Base-by-base conservation (phyloP, 2,888 invertebrate species). In the Conomelus anceps region DNA sequence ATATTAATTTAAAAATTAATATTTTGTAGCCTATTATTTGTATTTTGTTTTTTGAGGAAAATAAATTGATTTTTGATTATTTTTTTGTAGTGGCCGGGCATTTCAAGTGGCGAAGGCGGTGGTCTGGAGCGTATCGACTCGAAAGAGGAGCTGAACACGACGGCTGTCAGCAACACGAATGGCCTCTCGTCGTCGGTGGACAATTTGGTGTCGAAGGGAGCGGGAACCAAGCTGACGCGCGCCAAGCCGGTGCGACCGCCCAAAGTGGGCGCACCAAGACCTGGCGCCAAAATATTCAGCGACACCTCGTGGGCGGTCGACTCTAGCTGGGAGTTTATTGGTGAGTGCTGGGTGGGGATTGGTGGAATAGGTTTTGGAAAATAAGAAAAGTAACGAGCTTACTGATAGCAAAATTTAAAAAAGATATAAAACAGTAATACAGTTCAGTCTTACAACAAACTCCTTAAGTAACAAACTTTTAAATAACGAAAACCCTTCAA, bases 321-420 rank as follows among this genome's bases (percentile, higher is more conserved):
- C 93, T 97, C 97, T 92, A 97, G 97, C 93, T 98, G 98, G 98
- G 97, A 97, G 93, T 98, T 97, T 93, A 96, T 97, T 93, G 96
- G 96, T 95, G 95, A 95, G 94, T 94, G n/a, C n/a, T n/a, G n/a
- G n/a, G n/a, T n/a, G n/a, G n/a, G n/a, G n/a, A n/a, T n/a, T n/a
- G n/a, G n/a, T n/a, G n/a, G n/a, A n/a, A n/a, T n/a, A n/a, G n/a
- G n/a, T n/a, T n/a, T n/a, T n/a, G n/a, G n/a, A n/a, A n/a, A n/a
- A n/a, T n/a, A n/a, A n/a, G n/a, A n/a, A n/a, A n/a, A n/a, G n/a
- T n/a, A n/a, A n/a, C n/a, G n/a, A n/a, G n/a, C n/a, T n/a, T n/a
- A n/a, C n/a, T n/a, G n/a, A n/a, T n/a, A n/a, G n/a, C n/a, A n/a
- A n/a, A n/a, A n/a, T n/a, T n/a, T n/a, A n/a, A n/a, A n/a, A n/a